Evolutionary conservation across 1,140 invertebrate species (phyloP).

Genomic region (Acyrthosiphon pisum): DNA sequence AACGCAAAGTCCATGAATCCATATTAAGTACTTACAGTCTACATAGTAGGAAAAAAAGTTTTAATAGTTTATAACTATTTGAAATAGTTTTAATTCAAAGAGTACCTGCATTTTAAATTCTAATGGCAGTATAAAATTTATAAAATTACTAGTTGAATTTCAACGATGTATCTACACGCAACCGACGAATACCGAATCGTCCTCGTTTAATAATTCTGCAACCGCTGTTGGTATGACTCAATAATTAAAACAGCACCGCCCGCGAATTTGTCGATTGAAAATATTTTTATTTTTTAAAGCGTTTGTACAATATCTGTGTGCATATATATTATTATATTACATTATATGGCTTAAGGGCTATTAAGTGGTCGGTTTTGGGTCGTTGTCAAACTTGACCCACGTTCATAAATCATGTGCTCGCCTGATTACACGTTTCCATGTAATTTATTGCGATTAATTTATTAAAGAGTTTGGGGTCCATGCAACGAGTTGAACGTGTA

Average conservation of each 20-base stretch:
- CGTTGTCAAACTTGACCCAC: constrained; percentile 37
- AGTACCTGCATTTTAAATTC: background rate
- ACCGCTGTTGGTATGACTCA: background rate
- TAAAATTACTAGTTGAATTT: background rate
- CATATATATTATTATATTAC: constrained; percentile 14
- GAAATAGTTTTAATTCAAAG: background rate
- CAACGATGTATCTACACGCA: background rate
- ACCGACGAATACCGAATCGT: background rate
- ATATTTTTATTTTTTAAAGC: background rate
- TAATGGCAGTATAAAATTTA: background rate
- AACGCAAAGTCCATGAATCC: background rate
- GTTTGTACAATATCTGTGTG: background rate
- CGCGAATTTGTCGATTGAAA: background rate
- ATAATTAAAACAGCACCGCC: background rate
- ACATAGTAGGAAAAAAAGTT: no score
- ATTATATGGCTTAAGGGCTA: constrained; percentile 2
- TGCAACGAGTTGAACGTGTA: background rate
- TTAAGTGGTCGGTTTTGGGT: constrained; percentile 23
- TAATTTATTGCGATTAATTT: constrained; percentile 38
- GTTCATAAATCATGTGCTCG: constrained; percentile 17
- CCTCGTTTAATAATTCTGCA: background rate
- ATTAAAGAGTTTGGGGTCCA: constrained; percentile 37
- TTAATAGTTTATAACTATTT: no score
- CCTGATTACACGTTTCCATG: background rate
- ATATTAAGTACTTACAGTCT: background rate